A percentile compares a stretch with the other conserved stretches of the same genome.
phyloP scores from a whole-genome alignment of 53 echinoderm and acorn worm species.

The Paelopatides confundens region DNA sequence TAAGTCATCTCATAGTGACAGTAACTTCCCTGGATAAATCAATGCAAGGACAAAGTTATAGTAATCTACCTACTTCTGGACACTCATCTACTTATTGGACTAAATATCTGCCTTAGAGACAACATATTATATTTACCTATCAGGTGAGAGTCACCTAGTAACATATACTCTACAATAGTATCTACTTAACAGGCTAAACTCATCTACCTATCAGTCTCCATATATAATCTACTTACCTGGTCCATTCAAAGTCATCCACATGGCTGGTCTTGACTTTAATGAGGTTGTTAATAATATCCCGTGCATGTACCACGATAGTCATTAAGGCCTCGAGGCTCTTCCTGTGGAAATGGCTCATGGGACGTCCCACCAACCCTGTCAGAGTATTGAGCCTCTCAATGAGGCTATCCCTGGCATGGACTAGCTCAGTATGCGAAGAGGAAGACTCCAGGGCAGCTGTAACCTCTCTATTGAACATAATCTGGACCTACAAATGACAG shows the following conservation, averaged over 20 bases:
- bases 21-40: too few relatives aligned
- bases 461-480: constrained; percentile 97
- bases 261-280: constrained; percentile 80
- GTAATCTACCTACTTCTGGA: too few relatives aligned
- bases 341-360: constrained; percentile 75
- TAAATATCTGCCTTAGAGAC: too few relatives aligned
- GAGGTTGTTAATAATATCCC: constrained; percentile 84
- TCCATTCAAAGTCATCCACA: constrained; percentile 98
- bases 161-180: too few relatives aligned
- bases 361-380: constrained; percentile 87
- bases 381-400: constrained; percentile 87
- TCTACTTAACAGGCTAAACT: too few relatives aligned
- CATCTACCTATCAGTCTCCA: too few relatives aligned
- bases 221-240: constrained; percentile 64
- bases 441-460: constrained; percentile 77
- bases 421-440: constrained; percentile 61
- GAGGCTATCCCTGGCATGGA: constrained; percentile 78
- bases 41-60: too few relatives aligned
- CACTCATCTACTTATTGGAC: too few relatives aligned
- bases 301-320: constrained; percentile 94
- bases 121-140: too few relatives aligned
- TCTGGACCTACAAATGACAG: constrained; percentile 76
- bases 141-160: too few relatives aligned
- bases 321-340: constrained; percentile 97
- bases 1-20: too few relatives aligned